phyloP scores from a whole-genome alignment of 2,113 vertebrate species.

The Spheniscus mendiculus region DNA sequence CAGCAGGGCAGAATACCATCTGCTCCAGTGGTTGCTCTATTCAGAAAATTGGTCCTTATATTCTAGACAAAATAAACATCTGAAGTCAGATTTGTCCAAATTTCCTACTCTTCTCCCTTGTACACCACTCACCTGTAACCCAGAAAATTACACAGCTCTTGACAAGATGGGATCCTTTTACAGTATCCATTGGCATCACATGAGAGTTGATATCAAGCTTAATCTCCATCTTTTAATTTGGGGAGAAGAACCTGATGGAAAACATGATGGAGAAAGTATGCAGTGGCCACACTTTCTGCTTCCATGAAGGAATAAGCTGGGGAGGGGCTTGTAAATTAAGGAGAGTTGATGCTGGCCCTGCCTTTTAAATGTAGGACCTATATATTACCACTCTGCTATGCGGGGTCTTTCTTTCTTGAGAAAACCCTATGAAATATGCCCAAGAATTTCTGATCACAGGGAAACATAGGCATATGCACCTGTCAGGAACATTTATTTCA shows the following conservation, averaged over 20 bases:
- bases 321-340: neutral
- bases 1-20: neutral
- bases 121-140: fast-evolving
- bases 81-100: neutral
- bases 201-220: neutral
- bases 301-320: neutral
- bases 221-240: neutral
- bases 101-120: neutral
- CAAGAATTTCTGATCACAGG: neutral
- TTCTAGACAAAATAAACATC: neutral
- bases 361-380: neutral
- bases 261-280: neutral
- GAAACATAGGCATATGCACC: neutral
- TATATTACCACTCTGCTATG: neutral
- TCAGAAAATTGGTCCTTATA: neutral
- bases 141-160: neutral
- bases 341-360: neutral
- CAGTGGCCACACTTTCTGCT: neutral
- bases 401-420: neutral
- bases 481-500: neutral
- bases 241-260: neutral
- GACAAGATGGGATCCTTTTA: neutral
- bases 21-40: neutral
- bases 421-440: neutral
- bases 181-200: neutral